Evolutionary conservation across 2,113 vertebrate genomes (phyloP).

Genomic region (Podarcis raffonei): DNA sequence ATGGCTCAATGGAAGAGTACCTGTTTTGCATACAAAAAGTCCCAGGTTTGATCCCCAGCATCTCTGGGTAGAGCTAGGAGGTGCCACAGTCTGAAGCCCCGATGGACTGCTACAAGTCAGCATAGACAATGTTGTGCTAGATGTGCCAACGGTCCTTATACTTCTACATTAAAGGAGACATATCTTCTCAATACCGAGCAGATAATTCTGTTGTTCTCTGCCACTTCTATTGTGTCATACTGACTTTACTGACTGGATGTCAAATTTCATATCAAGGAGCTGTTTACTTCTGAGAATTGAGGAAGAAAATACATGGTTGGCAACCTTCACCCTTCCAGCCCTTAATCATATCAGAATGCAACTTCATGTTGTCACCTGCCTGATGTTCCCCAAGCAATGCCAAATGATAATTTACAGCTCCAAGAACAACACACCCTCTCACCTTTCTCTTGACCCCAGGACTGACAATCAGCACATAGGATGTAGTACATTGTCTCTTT

Average conservation of each 20-base stretch:
- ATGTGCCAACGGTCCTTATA: too few species aligned
- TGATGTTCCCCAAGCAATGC: background rate
- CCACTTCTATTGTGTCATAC: slow-evolving; percentile 51
- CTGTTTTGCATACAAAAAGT: too few species aligned
- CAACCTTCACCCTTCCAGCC: background rate
- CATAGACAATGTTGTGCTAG: too few species aligned
- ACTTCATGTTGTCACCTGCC: background rate
- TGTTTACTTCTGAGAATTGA: slow-evolving; percentile 17
- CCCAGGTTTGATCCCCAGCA: too few species aligned
- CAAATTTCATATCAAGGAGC: slow-evolving; percentile 40
- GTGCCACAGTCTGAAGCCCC: too few species aligned
- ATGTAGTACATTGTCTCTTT: background rate
- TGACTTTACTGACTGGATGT: slow-evolving; percentile 36
- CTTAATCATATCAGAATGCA: background rate
- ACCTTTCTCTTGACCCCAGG: background rate
- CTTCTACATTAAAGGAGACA: background rate
- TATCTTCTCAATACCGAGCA: background rate
- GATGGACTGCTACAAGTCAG: too few species aligned
- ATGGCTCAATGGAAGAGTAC: too few species aligned
- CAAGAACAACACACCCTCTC: background rate
- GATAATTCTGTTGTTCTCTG: background rate
- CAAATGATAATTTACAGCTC: background rate
- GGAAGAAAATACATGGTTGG: background rate
- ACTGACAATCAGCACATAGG: background rate
- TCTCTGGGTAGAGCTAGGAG: too few species aligned